Conservation (phyloP, 2,888 invertebrate genomes). For the Masnerella sp. region DNA sequence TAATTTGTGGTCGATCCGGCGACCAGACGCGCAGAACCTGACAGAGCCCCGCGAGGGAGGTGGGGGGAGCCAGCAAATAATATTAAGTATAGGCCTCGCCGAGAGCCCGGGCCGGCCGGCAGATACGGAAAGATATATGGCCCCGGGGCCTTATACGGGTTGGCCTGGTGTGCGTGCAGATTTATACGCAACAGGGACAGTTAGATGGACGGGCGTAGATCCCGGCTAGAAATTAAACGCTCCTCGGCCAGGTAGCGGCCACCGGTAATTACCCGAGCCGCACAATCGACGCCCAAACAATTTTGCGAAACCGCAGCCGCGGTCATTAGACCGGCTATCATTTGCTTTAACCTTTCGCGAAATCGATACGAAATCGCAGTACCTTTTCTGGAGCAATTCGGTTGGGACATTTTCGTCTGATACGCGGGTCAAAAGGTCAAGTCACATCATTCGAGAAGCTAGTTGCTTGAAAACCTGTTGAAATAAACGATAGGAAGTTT, state of each 20-base stretch:
- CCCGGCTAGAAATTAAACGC: constrained; percentile 75
- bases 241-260: constrained; percentile 77
- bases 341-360: constrained; percentile 47
- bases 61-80: constrained; percentile 75
- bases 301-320: constrained; percentile 13
- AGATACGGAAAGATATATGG: constrained; percentile 71
- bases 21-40: constrained; percentile 57
- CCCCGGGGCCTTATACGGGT: constrained; percentile 60
- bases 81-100: constrained; percentile 76
- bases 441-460: too few relatives aligned
- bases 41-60: constrained; percentile 55
- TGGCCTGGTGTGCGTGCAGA: constrained; percentile 61
- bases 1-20: constrained; percentile 73
- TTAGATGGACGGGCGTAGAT: constrained; percentile 22
- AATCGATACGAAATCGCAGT: constrained; percentile 24
- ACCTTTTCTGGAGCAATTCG: too few relatives aligned
- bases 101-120: constrained; percentile 55
- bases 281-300: background rate
- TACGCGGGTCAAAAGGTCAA: too few relatives aligned
- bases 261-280: constrained; percentile 74
- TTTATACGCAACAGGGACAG: constrained; percentile 53
- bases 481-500: too few relatives aligned
- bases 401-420: too few relatives aligned
- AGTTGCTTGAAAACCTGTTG: too few relatives aligned
- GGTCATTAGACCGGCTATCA: constrained; percentile 31